These are phyloP conservation scores for Steromphala cineraria DNA, from an alignment of 2,888 invertebrate genomes.

Conservation along the genomic window DNA sequence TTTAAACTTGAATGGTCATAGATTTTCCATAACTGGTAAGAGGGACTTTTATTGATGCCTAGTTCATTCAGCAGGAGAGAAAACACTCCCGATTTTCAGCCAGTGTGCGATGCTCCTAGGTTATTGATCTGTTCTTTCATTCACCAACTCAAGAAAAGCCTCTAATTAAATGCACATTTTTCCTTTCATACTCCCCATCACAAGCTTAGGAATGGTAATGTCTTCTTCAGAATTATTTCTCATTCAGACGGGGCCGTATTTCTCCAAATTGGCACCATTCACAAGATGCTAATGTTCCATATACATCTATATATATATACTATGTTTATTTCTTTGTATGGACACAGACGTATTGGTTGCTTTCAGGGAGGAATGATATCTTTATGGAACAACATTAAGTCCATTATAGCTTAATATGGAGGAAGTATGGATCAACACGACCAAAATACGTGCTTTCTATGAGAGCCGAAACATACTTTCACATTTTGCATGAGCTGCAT, in stretches of 20 bases:
- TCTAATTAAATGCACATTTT: slow-evolving; percentile 2
- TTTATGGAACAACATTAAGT: background rate
- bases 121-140: too few species aligned
- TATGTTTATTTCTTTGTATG: background rate
- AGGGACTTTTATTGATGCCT: background rate
- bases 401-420: background rate
- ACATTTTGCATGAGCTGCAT: background rate
- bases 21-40: slow-evolving; percentile 8
- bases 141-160: background rate
- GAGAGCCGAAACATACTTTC: background rate
- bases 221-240: background rate
- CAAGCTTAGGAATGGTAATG: background rate
- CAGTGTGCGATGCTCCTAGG: background rate
- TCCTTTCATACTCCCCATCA: background rate
- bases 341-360: background rate
- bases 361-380: background rate
- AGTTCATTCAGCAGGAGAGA: background rate
- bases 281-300: background rate
- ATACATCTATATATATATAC: background rate
- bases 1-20: background rate
- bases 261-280: background rate
- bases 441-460: background rate
- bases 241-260: background rate
- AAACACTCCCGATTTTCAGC: background rate
- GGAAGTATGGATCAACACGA: background rate